Base-by-base conservation (phyloP, 2,113 vertebrate species). In the Promerops cafer region DNA sequence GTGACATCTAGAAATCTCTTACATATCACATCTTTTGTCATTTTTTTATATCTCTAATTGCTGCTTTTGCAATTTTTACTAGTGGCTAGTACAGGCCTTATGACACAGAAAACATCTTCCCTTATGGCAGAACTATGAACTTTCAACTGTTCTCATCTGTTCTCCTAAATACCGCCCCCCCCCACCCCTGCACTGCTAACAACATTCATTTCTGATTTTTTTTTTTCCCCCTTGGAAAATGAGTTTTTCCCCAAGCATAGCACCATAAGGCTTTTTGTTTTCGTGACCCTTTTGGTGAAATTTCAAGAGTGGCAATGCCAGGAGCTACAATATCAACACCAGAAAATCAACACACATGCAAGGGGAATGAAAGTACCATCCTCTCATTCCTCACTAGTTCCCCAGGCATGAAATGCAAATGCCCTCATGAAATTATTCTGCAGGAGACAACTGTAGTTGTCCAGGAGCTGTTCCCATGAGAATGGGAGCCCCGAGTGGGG, bases 401-500 rank as follows among this genome's bases (percentile, higher is more conserved):
- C 53, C 14, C 26, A 40, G n/a, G 37, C 39, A 20, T 2, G 4
- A 54, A 56, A 83, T 2, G 8, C 0, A 2, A 83, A 35, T 23
- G 15, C 10, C 6, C 10, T 28, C 13, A 11, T 11, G 6, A 64
- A 35, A 27, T 7, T 8, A 12, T 19, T 65, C 53, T 64, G 24
- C 57, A 69, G n/a, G 72, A 85, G 27, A 52, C 23, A 74, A 66
- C 7, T 3, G 2, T 0, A 33, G 28, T 3, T 44, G 20, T 26
- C 31, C 3, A 7, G 56, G 27, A 70, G 28, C n/a, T 39, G 14
- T 44, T 79, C 26, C 27, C 9, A 11, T 0, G 16, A 19, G 66
- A 68, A 42, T 2, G 8, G 33, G 35, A 84, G 45, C 18, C n/a
- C 39, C 0, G 1, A 19, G n/a, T 1, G 1, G 21, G 24, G 6